These are phyloP conservation scores for Temnopleurus reevesii DNA, from an alignment of 53 echinoderm and acorn worm species.

Conservation along the genomic window DNA sequence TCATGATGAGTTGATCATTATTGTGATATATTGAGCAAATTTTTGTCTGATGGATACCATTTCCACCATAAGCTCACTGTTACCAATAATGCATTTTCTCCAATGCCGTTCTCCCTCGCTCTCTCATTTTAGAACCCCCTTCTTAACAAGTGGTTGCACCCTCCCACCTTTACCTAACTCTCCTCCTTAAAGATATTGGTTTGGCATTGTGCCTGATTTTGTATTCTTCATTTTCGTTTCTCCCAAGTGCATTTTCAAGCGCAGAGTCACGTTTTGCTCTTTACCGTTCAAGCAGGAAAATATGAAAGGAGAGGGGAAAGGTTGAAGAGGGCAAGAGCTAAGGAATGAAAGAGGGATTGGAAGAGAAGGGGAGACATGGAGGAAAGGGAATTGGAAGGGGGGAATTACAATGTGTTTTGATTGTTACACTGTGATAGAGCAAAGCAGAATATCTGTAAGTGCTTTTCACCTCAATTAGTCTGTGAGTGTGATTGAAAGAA, in stretches of 20 bases:
- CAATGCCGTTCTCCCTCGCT: no score
- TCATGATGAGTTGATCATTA: no score
- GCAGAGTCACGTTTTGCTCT: constrained; percentile 14
- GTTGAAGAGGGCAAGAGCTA: background rate
- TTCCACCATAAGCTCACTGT: no score
- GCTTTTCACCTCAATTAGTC: background rate
- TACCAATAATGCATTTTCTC: no score
- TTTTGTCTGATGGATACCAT: no score
- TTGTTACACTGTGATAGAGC: background rate
- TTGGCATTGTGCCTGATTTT: constrained; percentile 37
- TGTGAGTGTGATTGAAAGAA: no score
- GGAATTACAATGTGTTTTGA: background rate
- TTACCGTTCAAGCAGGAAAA: background rate
- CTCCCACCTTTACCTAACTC: background rate
- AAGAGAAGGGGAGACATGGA: background rate
- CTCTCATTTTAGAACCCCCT: background rate
- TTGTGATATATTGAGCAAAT: no score
- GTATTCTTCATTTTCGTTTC: background rate
- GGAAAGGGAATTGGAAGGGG: background rate
- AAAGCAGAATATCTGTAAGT: constrained; percentile 10
- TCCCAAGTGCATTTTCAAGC: constrained; percentile 20
- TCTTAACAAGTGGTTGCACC: background rate
- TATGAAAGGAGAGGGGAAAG: background rate
- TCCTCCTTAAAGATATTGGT: background rate
- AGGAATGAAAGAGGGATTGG: background rate